Evolutionary conservation across 2,888 invertebrate species (phyloP).

Genomic region (Nomada fucata): DNA sequence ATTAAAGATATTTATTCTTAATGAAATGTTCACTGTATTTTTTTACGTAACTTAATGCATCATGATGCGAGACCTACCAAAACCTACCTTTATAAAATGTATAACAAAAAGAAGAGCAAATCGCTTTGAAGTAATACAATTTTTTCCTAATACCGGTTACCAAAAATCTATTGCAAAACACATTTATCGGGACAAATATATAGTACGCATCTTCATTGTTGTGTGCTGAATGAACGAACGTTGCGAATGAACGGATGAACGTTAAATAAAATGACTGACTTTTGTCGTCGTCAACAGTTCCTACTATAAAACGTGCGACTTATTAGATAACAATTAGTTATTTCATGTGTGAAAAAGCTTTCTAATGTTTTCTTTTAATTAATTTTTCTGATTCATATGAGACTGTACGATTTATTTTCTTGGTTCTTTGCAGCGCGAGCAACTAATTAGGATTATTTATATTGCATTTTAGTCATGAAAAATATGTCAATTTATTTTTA

Average conservation of each 20-base stretch:
- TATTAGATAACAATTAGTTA: constrained; percentile 33
- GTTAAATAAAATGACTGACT: constrained; percentile 11
- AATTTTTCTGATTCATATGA: constrained; percentile 13
- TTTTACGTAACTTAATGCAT: constrained; percentile 73
- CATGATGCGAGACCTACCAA: constrained; percentile 47
- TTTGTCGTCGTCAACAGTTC: constrained; percentile 50
- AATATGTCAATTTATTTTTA: constrained; percentile 1
- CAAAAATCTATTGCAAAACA: constrained; percentile 39
- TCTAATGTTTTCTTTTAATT: constrained; percentile 33
- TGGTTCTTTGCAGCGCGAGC: neutral
- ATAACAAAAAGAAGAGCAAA: constrained; percentile 65
- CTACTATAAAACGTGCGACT: constrained; percentile 52
- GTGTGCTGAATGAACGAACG: constrained; percentile 45
- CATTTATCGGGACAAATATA: constrained; percentile 48
- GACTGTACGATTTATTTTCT: constrained; percentile 13
- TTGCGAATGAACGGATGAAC: constrained; percentile 30
- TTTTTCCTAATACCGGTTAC: constrained; percentile 33
- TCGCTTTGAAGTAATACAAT: constrained; percentile 29
- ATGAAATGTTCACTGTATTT: constrained; percentile 76
- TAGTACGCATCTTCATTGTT: constrained; percentile 46
- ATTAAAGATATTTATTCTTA: constrained; percentile 74
- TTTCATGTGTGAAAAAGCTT: constrained; percentile 21
- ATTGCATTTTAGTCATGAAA: constrained; percentile 16
- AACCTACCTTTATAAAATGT: constrained; percentile 59
- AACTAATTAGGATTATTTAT: constrained; percentile 17